These are phyloP conservation scores for Corynorhinus townsendii DNA, from an alignment of 2,113 vertebrate genomes.

Conservation along the genomic window DNA sequence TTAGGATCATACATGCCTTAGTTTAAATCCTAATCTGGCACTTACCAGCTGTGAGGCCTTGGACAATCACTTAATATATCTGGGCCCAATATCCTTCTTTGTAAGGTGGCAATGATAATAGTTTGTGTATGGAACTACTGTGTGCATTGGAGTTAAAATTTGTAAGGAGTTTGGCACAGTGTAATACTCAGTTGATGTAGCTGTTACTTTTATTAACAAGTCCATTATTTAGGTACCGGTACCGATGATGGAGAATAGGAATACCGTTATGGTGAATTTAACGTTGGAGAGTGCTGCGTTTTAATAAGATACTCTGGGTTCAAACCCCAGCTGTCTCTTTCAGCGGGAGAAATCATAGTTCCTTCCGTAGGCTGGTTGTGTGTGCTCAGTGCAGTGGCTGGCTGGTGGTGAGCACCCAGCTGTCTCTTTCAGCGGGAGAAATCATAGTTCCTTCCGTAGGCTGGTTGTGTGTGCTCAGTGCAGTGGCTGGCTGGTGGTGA, in stretches of 20 bases:
- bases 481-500: background rate
- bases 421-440: background rate
- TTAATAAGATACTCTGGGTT: background rate
- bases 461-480: background rate
- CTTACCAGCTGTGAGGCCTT: background rate
- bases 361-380: background rate
- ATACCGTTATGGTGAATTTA: no score
- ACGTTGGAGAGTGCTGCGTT: background rate
- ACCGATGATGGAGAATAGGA: background rate
- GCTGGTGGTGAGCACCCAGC: background rate
- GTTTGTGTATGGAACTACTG: background rate
- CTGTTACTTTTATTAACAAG: background rate
- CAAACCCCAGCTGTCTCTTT: background rate
- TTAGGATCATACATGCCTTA: background rate
- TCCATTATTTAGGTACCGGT: background rate
- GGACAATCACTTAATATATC: background rate
- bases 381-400: background rate
- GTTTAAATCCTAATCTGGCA: background rate
- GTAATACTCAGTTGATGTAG: rapidly evolving
- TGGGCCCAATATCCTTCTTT: background rate
- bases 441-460: no score
- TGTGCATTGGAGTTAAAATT: background rate
- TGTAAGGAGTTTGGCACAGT: background rate
- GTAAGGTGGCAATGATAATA: background rate
- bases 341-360: no score